Conservation (phyloP, 2,113 vertebrate genomes). For the Trematomus loennbergii region DNA sequence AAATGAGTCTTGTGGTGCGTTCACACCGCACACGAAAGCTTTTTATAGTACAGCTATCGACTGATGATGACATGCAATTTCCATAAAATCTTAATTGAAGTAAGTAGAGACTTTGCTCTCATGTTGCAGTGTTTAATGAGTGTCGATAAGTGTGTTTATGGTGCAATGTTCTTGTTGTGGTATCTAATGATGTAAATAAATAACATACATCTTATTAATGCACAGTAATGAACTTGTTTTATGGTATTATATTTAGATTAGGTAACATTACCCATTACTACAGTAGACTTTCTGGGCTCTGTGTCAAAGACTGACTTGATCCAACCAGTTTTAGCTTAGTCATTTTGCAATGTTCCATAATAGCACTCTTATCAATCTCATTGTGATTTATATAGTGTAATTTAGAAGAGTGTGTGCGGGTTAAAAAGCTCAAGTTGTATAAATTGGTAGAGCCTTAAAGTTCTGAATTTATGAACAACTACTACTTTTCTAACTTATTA, state of each 20-base stretch:
- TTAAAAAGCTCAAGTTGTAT: background rate
- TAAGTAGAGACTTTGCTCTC: conserved; percentile 41
- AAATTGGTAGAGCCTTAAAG: background rate
- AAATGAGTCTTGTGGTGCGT: conserved; percentile 34
- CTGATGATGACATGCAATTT: conserved; percentile 45
- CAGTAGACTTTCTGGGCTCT: background rate
- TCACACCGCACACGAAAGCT: background rate
- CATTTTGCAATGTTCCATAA: conserved; percentile 10
- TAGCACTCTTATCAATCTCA: background rate
- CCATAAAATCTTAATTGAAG: conserved; percentile 46
- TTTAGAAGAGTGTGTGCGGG: no score
- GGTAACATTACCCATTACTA: background rate
- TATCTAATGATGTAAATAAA: background rate
- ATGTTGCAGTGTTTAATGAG: conserved; percentile 30
- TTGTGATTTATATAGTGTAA: no score
- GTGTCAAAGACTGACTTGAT: background rate
- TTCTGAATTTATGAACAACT: background rate
- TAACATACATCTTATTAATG: background rate
- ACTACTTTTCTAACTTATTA: background rate
- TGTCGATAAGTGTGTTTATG: conserved; percentile 14
- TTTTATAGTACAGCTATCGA: conserved; percentile 41
- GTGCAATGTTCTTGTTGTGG: background rate
- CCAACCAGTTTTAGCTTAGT: background rate
- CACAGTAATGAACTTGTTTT: background rate
- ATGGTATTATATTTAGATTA: background rate